Base-by-base conservation (phyloP, 2,888 invertebrate genomes). In the Caenorhabditis doughertyi region DNA sequence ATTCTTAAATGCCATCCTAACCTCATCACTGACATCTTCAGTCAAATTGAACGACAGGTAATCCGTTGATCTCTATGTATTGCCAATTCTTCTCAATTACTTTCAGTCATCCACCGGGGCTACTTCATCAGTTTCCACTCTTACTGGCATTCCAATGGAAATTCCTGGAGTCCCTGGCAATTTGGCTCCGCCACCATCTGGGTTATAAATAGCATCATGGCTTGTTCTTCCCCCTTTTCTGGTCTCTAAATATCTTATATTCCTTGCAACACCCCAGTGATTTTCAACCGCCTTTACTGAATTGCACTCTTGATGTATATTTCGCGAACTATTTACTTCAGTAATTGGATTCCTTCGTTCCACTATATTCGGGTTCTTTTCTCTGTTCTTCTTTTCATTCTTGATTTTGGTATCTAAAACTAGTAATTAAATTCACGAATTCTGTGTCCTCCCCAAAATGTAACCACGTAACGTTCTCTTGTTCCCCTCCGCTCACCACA, bases 21-120 rank as follows among this genome's bases (percentile, higher is more conserved):
- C 16, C 86, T 91, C 8, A 91, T 91, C 39, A 91, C 91, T 9
- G 91, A 91, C 70, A 88, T 91, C 53, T 84, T 86, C 56, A 86
- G 81, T 65, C 72, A 86, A 29, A 81, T 86, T 29, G 86, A 86
- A 25, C 80, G 71, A 73, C 77, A 77, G 72, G 82, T 77, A 56
- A 9, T 13, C 9, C 2, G 11, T 2, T 39, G 3, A 13, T 13
- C 4, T 39, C 16, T 16, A 39, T 5, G 13, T 8, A 39, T 8
- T n/a, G n/a, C 5, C 39, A 8, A 13, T 9, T 39, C n/a, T 21
- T 49, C 0, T 35, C 13, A n/a, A 18, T 56, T 29, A 8, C 42
- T 70, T 70, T 42, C 55, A 82, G 82, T 64, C 82, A 3, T 68
- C 82, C 9, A 79, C 73, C 3, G 79, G 77, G n/a, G 82, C 79